Conservation (phyloP, 2,888 invertebrate species). For the Erynnis tages region DNA sequence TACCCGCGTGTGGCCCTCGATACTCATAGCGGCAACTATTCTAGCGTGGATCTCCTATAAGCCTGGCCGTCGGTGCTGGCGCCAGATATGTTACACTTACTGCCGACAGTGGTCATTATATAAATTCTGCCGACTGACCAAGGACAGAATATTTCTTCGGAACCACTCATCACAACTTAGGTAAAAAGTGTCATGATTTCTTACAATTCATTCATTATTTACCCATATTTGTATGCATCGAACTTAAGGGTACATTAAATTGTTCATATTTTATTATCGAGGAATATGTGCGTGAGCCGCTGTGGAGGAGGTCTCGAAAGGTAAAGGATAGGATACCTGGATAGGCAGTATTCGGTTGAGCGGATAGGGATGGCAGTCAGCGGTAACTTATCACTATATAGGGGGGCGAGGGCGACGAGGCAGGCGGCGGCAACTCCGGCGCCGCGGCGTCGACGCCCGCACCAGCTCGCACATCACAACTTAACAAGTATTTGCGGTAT, state of each 20-base stretch:
- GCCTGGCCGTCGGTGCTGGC: conserved; percentile 44
- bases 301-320: conserved; percentile 47
- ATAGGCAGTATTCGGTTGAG: conserved; percentile 69
- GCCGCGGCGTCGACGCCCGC: conserved; percentile 71
- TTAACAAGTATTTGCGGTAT: conserved; percentile 86
- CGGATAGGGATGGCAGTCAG: conserved; percentile 72
- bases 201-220: conserved; percentile 24
- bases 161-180: conserved; percentile 44
- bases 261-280: conserved; percentile 34
- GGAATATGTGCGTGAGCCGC: conserved; percentile 53
- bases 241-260: conserved; percentile 26
- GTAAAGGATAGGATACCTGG: conserved; percentile 53
- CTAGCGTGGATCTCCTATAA: conserved; percentile 55
- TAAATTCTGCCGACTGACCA: conserved; percentile 39
- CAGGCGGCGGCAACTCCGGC: conserved; percentile 68
- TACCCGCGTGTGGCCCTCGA: conserved; percentile 48
- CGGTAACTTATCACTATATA: conserved; percentile 74
- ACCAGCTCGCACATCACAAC: conserved; percentile 81
- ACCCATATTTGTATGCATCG: conserved; percentile 21
- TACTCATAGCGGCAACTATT: conserved; percentile 55
- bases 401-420: conserved; percentile 72
- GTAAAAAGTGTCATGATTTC: conserved; percentile 29
- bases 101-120: conserved; percentile 50
- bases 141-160: conserved; percentile 41
- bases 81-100: conserved; percentile 48